Conservation (phyloP, 2,888 invertebrate species). For the Platypus cylindrus region DNA sequence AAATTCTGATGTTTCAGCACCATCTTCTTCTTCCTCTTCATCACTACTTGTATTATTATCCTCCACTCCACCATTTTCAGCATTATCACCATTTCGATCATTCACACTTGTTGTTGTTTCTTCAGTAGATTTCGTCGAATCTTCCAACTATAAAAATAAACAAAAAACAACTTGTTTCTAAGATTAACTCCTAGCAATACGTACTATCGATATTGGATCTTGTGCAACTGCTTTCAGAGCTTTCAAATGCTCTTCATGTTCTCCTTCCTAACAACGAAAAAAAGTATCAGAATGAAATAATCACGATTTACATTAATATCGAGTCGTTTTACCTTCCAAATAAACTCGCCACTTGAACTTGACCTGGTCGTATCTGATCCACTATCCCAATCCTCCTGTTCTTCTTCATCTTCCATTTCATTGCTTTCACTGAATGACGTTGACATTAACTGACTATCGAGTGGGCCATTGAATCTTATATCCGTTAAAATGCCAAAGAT, state of each 20-base stretch:
- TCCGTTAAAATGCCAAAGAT: constrained; percentile 32
- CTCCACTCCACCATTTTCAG: constrained; percentile 27
- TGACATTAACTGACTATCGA: constrained; percentile 33
- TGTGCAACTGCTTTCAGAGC: constrained; percentile 34
- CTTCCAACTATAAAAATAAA: constrained; percentile 19
- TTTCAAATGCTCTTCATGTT: constrained; percentile 36
- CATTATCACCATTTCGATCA: constrained; percentile 28
- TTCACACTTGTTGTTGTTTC: too few species aligned
- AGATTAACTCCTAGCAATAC: too few species aligned
- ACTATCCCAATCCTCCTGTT: constrained; percentile 61
- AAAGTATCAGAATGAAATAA: too few species aligned
- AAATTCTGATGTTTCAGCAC: constrained; percentile 51
- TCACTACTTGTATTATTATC: constrained; percentile 38
- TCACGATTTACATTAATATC: too few species aligned
- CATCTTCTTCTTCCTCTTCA: constrained; percentile 44
- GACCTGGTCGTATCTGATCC: constrained; percentile 52
- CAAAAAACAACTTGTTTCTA: constrained; percentile 2
- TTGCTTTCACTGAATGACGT: constrained; percentile 39
- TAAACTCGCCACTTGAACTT: constrained; percentile 64
- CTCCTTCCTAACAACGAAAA: constrained; percentile 36
- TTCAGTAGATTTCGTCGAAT: constrained; percentile 23
- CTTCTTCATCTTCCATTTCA: constrained; percentile 42
- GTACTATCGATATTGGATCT: constrained; percentile 21
- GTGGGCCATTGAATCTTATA: constrained; percentile 34
- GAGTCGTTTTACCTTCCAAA: constrained; percentile 53